Percentiles rank a stretch among this genome's conserved stretches.
Conservation (phyloP, 23 tunicate species). For the Trididemnum nubilum region DNA sequence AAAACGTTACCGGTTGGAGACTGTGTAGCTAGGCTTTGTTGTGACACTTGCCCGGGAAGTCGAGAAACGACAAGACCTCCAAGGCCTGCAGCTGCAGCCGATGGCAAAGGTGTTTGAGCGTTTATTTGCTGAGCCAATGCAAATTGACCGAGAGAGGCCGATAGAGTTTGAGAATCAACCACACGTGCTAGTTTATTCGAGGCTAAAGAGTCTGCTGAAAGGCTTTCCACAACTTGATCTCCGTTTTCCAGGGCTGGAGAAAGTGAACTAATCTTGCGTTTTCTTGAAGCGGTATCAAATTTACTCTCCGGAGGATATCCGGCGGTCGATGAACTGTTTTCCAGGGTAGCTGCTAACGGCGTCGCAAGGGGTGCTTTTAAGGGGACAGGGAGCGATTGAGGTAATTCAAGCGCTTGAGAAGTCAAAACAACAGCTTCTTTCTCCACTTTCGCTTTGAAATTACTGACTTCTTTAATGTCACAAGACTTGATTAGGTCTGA, state of each 20-base stretch:
- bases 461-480: not conserved
- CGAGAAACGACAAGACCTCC: slow-evolving; percentile 57
- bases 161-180: slow-evolving; percentile 6
- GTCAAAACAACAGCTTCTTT: slow-evolving; percentile 17
- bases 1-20: slow-evolving; percentile 13
- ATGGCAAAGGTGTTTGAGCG: not conserved
- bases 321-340: slow-evolving; percentile 21
- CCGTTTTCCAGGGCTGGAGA: not conserved
- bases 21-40: not conserved
- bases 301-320: slow-evolving; percentile 20
- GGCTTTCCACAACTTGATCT: slow-evolving; percentile 2
- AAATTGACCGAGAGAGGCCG: slow-evolving; percentile 38
- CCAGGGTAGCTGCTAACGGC: slow-evolving; percentile 22
- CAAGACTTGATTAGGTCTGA: not conserved
- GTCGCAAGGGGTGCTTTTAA: not conserved
- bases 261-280: slow-evolving; percentile 80
- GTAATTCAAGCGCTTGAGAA: not conserved
- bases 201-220: not conserved
- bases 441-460: not conserved
- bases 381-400: not conserved
- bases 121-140: slow-evolving; percentile 36
- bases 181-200: slow-evolving; percentile 29
- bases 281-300: slow-evolving; percentile 61
- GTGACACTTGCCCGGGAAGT: slow-evolving; percentile 32
- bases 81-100: slow-evolving; percentile 32